Percentiles rank a stretch among this genome's conserved stretches.
Evolutionary conservation across 2,797 vertebrate genomes (phyloP).

Genomic region (Rhynchotus rufescens): DNA sequence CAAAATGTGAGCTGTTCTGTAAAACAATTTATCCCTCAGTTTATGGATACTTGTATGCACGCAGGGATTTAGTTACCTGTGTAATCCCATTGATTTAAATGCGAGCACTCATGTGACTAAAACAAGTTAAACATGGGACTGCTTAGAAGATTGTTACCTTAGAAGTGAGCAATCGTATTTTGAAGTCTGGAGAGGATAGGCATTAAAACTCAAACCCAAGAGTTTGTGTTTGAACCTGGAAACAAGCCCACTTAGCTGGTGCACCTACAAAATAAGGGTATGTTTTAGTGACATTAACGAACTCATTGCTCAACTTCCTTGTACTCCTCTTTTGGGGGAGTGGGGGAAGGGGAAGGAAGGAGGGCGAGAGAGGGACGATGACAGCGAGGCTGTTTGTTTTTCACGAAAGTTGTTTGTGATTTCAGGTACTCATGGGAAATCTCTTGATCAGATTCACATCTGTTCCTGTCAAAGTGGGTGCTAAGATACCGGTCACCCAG

Average conservation of each 20-base stretch:
- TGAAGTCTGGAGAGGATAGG: constrained; percentile 20
- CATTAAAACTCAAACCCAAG: constrained; percentile 34
- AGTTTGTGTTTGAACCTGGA: constrained; percentile 19
- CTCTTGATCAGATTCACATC: constrained; percentile 99
- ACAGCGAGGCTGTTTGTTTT: constrained; percentile 98
- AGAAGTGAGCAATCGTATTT: background rate
- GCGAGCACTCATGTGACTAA: constrained; percentile 46
- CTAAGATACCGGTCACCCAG: constrained; percentile 99
- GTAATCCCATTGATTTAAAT: constrained; percentile 56
- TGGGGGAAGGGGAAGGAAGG: constrained; percentile 42
- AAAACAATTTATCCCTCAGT: constrained; percentile 27
- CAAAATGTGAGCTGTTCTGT: constrained; percentile 47
- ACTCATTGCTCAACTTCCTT: constrained; percentile 65
- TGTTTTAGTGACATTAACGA: background rate
- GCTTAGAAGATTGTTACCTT: constrained; percentile 57
- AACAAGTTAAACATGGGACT: constrained; percentile 16
- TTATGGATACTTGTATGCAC: constrained; percentile 9
- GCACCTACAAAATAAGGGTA: constrained; percentile 42
- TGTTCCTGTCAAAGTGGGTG: constrained; percentile 99
- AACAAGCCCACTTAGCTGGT: background rate
- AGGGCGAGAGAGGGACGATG: constrained; percentile 73
- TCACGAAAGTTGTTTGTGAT: constrained; percentile 99
- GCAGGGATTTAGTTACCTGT: constrained; percentile 41
- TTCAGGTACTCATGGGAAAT: constrained; percentile 99
- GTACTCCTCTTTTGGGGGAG: constrained; percentile 32